phyloP scores from a whole-genome alignment of 1,140 invertebrate species.

The Sitophilus oryzae region DNA sequence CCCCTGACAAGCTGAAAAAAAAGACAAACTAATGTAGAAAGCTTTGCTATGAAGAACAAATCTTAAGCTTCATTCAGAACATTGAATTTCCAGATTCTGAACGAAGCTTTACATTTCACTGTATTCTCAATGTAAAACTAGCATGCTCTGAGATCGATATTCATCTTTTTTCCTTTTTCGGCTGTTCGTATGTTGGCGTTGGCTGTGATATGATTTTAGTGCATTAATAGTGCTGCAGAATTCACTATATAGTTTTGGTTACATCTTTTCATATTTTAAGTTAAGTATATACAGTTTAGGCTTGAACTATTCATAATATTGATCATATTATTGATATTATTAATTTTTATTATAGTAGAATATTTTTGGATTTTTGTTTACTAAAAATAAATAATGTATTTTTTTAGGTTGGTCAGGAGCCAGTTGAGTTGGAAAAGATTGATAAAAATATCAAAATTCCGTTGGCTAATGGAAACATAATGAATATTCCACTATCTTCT shows the following conservation, averaged over 20 bases:
- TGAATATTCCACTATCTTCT: slow-evolving; percentile 81
- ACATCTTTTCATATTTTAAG: slow-evolving; percentile 5
- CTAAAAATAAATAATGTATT: too few relatives aligned
- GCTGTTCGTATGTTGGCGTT: not conserved
- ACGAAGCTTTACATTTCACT: too few relatives aligned
- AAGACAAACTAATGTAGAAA: too few relatives aligned
- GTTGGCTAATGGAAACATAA: slow-evolving; percentile 83
- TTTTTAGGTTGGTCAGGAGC: slow-evolving; percentile 11
- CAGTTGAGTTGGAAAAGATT: slow-evolving; percentile 16
- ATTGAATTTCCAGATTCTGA: too few relatives aligned
- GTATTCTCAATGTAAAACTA: too few relatives aligned
- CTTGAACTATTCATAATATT: not conserved
- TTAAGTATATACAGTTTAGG: slow-evolving; percentile 5
- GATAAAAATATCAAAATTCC: slow-evolving; percentile 75
- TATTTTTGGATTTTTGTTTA: too few relatives aligned
- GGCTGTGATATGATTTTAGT: not conserved
- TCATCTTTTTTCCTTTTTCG: not conserved
- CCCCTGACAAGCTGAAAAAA: too few relatives aligned
- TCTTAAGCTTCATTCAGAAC: too few relatives aligned
- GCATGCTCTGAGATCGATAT: not conserved
- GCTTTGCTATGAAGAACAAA: too few relatives aligned
- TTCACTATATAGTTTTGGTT: not conserved
- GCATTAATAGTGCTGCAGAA: not conserved
- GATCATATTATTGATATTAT: not conserved
- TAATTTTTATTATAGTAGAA: too few relatives aligned